Evolutionary conservation across 2,888 invertebrate genomes (phyloP).

Genomic region (Perizoma affinitatum): DNA sequence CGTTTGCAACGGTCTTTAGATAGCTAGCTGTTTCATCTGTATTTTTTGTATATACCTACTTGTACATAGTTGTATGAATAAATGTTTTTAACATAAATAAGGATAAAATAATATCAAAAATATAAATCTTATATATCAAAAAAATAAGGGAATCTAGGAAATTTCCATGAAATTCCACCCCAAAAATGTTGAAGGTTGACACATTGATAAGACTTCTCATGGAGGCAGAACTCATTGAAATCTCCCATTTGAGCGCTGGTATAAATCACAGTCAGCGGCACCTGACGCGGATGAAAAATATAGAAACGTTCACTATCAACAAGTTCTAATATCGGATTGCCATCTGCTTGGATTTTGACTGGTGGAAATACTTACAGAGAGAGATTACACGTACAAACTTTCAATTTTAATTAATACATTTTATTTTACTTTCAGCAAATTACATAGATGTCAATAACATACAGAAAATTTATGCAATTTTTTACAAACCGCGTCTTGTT

Average conservation of each 20-base stretch:
- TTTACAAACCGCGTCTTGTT: too few species aligned
- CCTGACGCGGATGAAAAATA: constrained; percentile 75
- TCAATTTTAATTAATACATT: too few species aligned
- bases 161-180: constrained; percentile 10
- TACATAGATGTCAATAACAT: too few species aligned
- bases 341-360: constrained; percentile 33
- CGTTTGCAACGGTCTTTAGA: too few species aligned
- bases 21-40: too few species aligned
- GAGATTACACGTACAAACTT: too few species aligned
- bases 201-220: constrained; percentile 31
- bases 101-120: too few species aligned
- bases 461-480: too few species aligned
- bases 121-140: background rate
- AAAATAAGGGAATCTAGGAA: background rate
- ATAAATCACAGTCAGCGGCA: constrained; percentile 78
- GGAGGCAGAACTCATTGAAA: constrained; percentile 40
- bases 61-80: too few species aligned
- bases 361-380: background rate
- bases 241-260: constrained; percentile 60
- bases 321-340: constrained; percentile 50
- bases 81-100: too few species aligned
- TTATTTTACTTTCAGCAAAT: too few species aligned
- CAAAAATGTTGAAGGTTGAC: constrained; percentile 23
- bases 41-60: too few species aligned
- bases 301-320: constrained; percentile 62